Evolutionary conservation across 1,140 invertebrate genomes (phyloP).

Genomic region (Antheraea mylitta): DNA sequence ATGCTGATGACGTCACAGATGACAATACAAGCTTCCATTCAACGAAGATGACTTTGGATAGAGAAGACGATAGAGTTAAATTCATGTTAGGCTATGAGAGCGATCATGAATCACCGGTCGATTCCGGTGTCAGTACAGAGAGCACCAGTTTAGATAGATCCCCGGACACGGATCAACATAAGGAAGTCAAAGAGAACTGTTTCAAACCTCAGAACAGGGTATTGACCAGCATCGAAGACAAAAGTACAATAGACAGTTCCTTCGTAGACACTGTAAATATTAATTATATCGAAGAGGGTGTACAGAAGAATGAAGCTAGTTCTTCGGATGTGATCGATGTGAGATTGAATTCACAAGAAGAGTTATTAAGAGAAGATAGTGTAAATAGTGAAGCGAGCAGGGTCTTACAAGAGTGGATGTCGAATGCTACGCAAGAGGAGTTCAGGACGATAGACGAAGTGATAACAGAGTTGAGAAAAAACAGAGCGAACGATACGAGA

Average conservation of each 20-base stretch:
- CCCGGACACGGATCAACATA: constrained; percentile 77
- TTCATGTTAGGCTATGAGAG: constrained; percentile 75
- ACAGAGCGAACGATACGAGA: constrained; percentile 48
- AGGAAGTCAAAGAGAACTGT: constrained; percentile 50
- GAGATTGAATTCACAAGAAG: constrained; percentile 51
- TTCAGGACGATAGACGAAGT: constrained; percentile 58
- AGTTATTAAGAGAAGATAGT: constrained; percentile 7
- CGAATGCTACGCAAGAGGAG: constrained; percentile 41
- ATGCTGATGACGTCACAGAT: constrained; percentile 41
- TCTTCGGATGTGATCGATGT: constrained; percentile 55
- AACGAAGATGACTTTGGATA: constrained; percentile 48
- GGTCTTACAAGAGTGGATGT: constrained; percentile 35
- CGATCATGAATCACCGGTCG: constrained; percentile 79
- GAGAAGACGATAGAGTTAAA: constrained; percentile 75
- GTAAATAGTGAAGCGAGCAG: constrained; percentile 23
- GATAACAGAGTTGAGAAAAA: constrained; percentile 52
- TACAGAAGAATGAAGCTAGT: constrained; percentile 63
- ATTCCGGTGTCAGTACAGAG: constrained; percentile 86
- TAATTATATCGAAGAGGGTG: constrained; percentile 54
- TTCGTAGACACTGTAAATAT: constrained; percentile 64
- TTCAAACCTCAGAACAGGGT: constrained; percentile 72
- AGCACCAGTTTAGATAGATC: constrained; percentile 84
- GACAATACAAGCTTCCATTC: constrained; percentile 59
- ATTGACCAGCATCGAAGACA: constrained; percentile 50
- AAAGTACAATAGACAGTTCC: constrained; percentile 48